Base-by-base conservation (phyloP, 2,888 invertebrate genomes). In the Lamellibrachia columna region DNA sequence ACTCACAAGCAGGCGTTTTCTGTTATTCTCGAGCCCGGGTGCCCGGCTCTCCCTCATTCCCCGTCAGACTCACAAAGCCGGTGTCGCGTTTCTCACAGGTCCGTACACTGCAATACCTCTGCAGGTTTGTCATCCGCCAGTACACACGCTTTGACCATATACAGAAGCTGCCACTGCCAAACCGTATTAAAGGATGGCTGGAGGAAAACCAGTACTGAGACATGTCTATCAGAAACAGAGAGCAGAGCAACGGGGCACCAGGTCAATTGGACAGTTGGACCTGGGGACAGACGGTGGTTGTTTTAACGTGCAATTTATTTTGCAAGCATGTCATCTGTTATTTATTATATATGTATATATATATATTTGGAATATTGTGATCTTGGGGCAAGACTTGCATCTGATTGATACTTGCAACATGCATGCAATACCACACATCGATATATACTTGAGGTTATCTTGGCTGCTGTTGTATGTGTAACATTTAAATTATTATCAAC, bases 51-150 rank as follows among this genome's bases (percentile, higher is more conserved):
- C 98, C 98, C 15, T 97, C 98, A 93, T 98, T 98, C 96, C 98
- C 98, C 7, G 98, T 98, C 53, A 97, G 98, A 93, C 96, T 98
- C 58, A 98, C 97, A 53, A 97, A 97, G 95, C 98, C 98, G 8
- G 97, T 98, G 58, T 98, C 98, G 92, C 97, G 98, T 93, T 98
- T 98, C 95, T 97, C 97, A 53, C 97, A 98, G 96, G 97, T 97
- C 93, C 97, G 98, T 94, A 97, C 97, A 90, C 96, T 98, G 94
- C 98, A 98, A 96, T 98, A 98, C 96, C 97, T 98, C 92, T 98
- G 98, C 95, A 97, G 98, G 91, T 98, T 98, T 96, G 97, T 98
- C 53, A 98, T 98, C 94, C 97, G 98, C 94, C 97, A 98, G 95
- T 97, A 97, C 95, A 97, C 97, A 75, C 97, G 97, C 95, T 97